Evolutionary conservation across 1,140 invertebrate genomes (phyloP).

Genomic region (Hydropsyche tenuis): DNA sequence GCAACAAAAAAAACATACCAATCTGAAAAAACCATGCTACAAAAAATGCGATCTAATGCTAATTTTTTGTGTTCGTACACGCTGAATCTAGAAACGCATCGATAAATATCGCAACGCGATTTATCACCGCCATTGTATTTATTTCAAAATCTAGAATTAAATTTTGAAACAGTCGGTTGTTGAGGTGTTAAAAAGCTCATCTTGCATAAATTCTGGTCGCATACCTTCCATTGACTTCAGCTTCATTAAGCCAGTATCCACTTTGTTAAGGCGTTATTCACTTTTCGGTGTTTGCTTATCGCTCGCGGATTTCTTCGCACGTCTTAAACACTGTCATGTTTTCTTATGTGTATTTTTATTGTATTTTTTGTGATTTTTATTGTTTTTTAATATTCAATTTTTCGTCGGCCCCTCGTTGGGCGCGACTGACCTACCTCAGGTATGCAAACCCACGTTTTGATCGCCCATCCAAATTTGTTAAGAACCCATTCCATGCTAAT

Average conservation of each 20-base stretch:
- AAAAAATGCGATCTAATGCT: slow-evolving; percentile 15
- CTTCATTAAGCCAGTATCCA: too few relatives aligned
- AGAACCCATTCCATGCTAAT: slow-evolving; percentile 42
- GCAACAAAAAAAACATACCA: background rate
- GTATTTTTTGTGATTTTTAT: background rate
- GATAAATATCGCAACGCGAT: background rate
- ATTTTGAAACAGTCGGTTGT: too few relatives aligned
- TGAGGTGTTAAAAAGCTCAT: too few relatives aligned
- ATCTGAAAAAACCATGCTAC: background rate
- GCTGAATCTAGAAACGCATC: background rate
- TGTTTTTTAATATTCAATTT: background rate
- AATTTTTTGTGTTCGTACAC: background rate
- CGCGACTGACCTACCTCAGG: background rate
- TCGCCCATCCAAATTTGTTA: slow-evolving; percentile 41
- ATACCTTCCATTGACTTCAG: too few relatives aligned
- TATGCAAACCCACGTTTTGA: slow-evolving; percentile 32
- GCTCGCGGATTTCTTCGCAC: too few relatives aligned
- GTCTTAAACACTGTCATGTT: too few relatives aligned
- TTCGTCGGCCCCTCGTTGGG: background rate
- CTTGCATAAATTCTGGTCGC: too few relatives aligned
- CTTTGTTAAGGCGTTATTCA: too few relatives aligned
- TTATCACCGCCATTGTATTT: too few relatives aligned
- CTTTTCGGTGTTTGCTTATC: too few relatives aligned
- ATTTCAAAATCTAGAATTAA: too few relatives aligned
- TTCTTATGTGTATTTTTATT: too few relatives aligned